Evolutionary conservation across 2,113 vertebrate species (phyloP).

Genomic region (Oreochromis tanganicae): DNA sequence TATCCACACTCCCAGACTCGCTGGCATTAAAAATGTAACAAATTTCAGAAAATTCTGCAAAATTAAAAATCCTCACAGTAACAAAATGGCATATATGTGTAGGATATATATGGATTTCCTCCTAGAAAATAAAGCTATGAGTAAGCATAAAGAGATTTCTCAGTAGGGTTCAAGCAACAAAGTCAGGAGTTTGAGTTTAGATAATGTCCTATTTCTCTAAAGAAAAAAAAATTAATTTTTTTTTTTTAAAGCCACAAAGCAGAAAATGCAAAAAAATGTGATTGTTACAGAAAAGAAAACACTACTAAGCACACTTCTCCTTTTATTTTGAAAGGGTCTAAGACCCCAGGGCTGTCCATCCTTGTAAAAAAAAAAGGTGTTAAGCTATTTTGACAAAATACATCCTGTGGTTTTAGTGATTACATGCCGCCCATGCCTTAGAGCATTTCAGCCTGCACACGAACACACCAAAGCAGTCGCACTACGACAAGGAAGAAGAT

Average conservation of each 20-base stretch:
- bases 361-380: neutral
- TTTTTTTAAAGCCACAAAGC: rapidly evolving
- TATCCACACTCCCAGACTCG: neutral
- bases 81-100: neutral
- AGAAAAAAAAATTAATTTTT: neutral
- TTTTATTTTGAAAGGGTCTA: neutral
- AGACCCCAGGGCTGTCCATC: neutral
- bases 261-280: neutral
- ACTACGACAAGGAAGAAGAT: conserved; percentile 47
- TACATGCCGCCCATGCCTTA: conserved; percentile 20
- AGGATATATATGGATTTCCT: neutral
- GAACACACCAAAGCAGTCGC: neutral
- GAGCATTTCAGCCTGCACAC: neutral
- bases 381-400: conserved; percentile 63
- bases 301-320: neutral
- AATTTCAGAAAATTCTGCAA: neutral
- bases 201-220: neutral
- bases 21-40: neutral
- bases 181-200: neutral
- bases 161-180: neutral
- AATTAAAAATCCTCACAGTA: neutral
- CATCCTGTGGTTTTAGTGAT: conserved; percentile 51
- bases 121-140: neutral
- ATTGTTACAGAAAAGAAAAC: neutral
- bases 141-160: neutral